These are phyloP conservation scores for Drosophila azteca DNA, from an alignment of 1,140 invertebrate species.

Conservation along the genomic window DNA sequence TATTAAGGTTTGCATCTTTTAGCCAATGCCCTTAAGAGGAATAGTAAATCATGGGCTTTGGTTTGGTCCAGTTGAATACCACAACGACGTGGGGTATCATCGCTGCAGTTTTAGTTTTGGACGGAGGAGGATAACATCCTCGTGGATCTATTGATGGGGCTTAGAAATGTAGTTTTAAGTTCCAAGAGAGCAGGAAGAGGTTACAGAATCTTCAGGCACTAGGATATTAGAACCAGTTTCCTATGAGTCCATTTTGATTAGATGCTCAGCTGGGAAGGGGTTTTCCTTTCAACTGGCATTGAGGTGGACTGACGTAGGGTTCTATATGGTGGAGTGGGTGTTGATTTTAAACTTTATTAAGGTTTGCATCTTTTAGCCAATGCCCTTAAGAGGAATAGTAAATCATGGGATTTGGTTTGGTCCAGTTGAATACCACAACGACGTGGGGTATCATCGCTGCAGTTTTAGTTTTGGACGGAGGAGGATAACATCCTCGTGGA, in stretches of 20 bases:
- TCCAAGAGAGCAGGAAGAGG: conserved; percentile 57
- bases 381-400: conserved; percentile 71
- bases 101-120: conserved; percentile 19
- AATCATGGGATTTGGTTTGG: conserved; percentile 50
- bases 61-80: conserved; percentile 58
- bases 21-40: conserved; percentile 71
- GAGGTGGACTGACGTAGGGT: conserved; percentile 19
- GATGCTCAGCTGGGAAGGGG: background rate
- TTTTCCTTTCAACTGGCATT: conserved; percentile 11
- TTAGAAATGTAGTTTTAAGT: conserved; percentile 20
- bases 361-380: conserved; percentile 57
- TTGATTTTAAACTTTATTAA: conserved; percentile 64
- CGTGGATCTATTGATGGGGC: background rate
- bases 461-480: conserved; percentile 59
- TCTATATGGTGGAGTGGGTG: background rate
- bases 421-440: conserved; percentile 59
- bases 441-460: conserved; percentile 31
- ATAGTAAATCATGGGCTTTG: conserved; percentile 54
- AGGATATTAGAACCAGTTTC: conserved; percentile 47
- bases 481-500: no score
- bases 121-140: conserved; percentile 8
- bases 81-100: conserved; percentile 28
- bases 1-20: conserved; percentile 66
- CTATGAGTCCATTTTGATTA: conserved; percentile 29
- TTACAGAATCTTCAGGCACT: conserved; percentile 42